These are phyloP conservation scores for Hephaestus fuliginosus DNA, from an alignment of 2,797 vertebrate species.

Conservation along the genomic window DNA sequence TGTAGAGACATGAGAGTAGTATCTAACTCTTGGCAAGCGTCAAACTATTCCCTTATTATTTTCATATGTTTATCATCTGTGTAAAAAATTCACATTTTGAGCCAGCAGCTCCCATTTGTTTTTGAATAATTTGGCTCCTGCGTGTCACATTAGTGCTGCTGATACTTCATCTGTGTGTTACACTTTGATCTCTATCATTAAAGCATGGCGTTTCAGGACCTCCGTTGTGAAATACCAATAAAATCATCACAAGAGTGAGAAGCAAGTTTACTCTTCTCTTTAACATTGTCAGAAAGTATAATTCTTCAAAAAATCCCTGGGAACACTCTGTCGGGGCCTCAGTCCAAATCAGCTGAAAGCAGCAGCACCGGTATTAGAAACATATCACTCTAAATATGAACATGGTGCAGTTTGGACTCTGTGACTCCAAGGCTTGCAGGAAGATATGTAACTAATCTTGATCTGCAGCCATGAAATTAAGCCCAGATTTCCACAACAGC, in stretches of 20 bases:
- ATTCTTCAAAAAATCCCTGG: rapidly evolving
- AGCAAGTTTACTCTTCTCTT: not conserved
- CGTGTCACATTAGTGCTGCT: not conserved
- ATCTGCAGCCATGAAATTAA: not conserved
- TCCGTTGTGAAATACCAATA: not conserved
- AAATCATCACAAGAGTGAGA: not conserved
- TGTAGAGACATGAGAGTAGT: no score
- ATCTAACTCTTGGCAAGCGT: no score
- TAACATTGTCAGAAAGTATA: not conserved
- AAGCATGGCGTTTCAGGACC: not conserved
- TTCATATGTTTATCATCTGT: no score
- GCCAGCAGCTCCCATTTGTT: not conserved
- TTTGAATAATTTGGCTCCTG: slow-evolving; percentile 12
- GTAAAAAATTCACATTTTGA: no score
- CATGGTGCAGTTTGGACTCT: not conserved
- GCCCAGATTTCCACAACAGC: not conserved
- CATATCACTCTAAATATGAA: slow-evolving; percentile 1
- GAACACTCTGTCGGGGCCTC: not conserved
- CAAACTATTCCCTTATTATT: no score
- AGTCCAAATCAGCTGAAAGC: slow-evolving; percentile 3
- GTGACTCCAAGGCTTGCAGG: slow-evolving; percentile 2
- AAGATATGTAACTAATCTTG: slow-evolving; percentile 32
- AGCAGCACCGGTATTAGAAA: not conserved
- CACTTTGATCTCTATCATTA: not conserved
- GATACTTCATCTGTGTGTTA: slow-evolving; percentile 8